These are phyloP conservation scores for Rhinophrynus dorsalis DNA, from an alignment of 2,797 vertebrate genomes.

Conservation along the genomic window DNA sequence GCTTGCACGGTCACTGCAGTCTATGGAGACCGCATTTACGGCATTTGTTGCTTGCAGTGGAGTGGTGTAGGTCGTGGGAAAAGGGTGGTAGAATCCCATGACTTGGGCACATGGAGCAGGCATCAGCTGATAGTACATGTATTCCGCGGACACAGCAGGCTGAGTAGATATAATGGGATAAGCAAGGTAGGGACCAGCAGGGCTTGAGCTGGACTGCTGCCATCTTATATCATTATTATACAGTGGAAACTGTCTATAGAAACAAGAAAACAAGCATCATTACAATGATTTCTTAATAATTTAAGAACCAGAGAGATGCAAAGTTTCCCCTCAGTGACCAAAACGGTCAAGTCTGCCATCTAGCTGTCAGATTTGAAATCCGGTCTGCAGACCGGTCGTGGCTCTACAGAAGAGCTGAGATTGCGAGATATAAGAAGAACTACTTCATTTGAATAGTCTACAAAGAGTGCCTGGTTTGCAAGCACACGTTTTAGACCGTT, in stretches of 20 bases:
- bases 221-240: conserved; percentile 93
- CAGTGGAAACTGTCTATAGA: conserved; percentile 84
- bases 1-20: conserved; percentile 80
- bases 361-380: too few species aligned
- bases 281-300: too few species aligned
- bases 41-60: conserved; percentile 81
- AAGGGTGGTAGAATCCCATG: conserved; percentile 97
- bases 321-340: too few species aligned
- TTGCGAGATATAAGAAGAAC: too few species aligned
- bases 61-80: conserved; percentile 80
- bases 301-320: too few species aligned
- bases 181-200: conserved; percentile 89
- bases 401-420: too few species aligned
- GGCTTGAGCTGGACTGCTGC: conserved; percentile 88
- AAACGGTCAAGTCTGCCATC: too few species aligned
- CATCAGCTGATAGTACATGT: conserved; percentile 94
- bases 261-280: conserved; percentile 46
- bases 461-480: too few species aligned
- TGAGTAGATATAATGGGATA: conserved; percentile 94
- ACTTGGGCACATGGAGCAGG: conserved; percentile 92
- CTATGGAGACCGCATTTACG: conserved; percentile 78
- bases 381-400: too few species aligned
- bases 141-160: conserved; percentile 90
- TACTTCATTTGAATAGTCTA: too few species aligned
- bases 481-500: too few species aligned